Base-by-base conservation (phyloP, 2,888 invertebrate genomes). In the Herminia tarsipennalis region DNA sequence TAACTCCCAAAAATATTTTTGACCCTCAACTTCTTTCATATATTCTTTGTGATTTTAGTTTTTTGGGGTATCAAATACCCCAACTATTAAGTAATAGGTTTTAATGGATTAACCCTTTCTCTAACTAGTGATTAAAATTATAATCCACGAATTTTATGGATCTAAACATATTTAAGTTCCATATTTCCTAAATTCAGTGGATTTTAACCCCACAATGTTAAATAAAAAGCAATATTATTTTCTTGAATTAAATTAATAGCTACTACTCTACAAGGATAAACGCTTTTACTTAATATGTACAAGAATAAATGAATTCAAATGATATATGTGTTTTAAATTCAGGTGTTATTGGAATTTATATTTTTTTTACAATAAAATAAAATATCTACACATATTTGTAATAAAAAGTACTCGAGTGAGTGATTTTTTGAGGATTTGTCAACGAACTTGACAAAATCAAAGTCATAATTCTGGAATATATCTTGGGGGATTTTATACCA, bases 261-360 rank as follows among this genome's bases (percentile, higher is more conserved):
- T 76, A 79, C 71, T 76, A 74, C 56, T 66, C 81, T 82, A 81
- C 64, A 69, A 58, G 55, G 52, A 51, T 60, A 55, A 50, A 43
- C 30, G 40, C 35, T 72, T 79, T 84, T 73, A 68, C 78, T 85
- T 81, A 85, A 81, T 88, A 88, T 88, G 76, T 86, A 86, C 86
- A 84, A n/a, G n/a, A n/a, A 67, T 56, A 73, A 37, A 45, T 40
- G 29, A 40, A n/a, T 34, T 34, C n/a, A 34, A 41, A 34, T 21
- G 22, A 21, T 21, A 28, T 32, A 28, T 36, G 21, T 21, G 18
- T 37, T 39, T 24, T 8, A 40, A 27, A 28, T 36, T 20, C 8
- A 20, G 16, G 13, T 34, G 22, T 34, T 16, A 12, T 16, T 30
- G 36, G 35, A 10, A 25, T 32, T 9, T 5, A 4, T n/a, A n/a